These are phyloP conservation scores for Drosophila melanica DNA, from an alignment of 1,140 invertebrate species.

Conservation along the genomic window DNA sequence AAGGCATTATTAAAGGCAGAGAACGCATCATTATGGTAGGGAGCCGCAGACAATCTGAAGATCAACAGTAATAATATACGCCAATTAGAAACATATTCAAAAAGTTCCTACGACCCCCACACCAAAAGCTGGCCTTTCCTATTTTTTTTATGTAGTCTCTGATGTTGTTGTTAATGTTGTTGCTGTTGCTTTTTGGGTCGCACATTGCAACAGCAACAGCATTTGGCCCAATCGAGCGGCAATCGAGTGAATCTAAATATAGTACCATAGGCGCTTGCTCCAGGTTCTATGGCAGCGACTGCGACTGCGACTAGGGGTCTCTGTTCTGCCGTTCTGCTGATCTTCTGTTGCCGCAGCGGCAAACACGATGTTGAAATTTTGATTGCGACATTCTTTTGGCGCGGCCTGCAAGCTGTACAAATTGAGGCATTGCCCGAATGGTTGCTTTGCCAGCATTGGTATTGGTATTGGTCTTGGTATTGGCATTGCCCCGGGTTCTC, in stretches of 20 bases:
- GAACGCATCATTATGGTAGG: conserved; percentile 40
- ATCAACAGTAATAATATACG: conserved; percentile 77
- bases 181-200: conserved; percentile 29
- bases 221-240: conserved; percentile 66
- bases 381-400: conserved; percentile 75
- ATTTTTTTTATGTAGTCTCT: conserved; percentile 51
- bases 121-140: conserved; percentile 24
- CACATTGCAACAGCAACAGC: conserved; percentile 45
- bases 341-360: conserved; percentile 24
- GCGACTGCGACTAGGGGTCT: neutral
- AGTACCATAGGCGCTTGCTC: conserved; percentile 47
- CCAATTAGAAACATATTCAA: conserved; percentile 74
- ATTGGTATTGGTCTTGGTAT: conserved; percentile 33
- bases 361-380: conserved; percentile 81
- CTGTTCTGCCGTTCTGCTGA: conserved; percentile 18
- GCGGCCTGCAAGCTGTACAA: conserved; percentile 52
- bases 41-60: conserved; percentile 49
- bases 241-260: conserved; percentile 69
- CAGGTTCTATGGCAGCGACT: conserved; percentile 20
- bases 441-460: conserved; percentile 19
- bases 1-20: neutral
- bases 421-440: conserved; percentile 61
- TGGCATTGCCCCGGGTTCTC: conserved; percentile 27
- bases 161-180: conserved; percentile 12
- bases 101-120: conserved; percentile 43